phyloP scores from a whole-genome alignment of 2,113 vertebrate genomes.

The Sminthopsis crassicaudata region DNA sequence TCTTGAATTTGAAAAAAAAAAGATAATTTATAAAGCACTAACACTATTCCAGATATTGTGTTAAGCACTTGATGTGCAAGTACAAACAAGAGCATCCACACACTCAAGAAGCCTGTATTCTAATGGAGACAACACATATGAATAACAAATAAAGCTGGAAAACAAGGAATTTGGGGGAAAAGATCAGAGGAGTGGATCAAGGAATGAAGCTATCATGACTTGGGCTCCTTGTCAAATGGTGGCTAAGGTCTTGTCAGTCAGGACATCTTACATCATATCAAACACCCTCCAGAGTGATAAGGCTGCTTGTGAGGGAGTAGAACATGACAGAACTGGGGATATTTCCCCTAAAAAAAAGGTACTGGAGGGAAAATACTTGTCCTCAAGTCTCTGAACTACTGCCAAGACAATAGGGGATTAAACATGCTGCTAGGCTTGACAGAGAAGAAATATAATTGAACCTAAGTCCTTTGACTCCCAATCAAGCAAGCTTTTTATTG shows the following conservation, averaged over 20 bases:
- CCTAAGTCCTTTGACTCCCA: neutral
- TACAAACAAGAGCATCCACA: neutral
- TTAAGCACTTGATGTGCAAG: neutral
- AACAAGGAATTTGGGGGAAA: neutral
- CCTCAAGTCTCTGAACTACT: neutral
- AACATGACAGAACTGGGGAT: neutral
- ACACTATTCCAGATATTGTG: neutral
- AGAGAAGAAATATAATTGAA: neutral
- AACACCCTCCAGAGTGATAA: neutral
- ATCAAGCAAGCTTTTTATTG: neutral
- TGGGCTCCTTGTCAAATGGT: neutral
- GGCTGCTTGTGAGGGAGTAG: neutral
- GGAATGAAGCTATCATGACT: neutral
- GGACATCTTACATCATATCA: neutral
- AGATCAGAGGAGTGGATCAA: neutral
- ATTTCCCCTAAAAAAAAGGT: neutral
- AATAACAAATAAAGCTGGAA: neutral
- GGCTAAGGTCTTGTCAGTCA: neutral
- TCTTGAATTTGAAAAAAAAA: neutral
- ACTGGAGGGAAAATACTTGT: neutral
- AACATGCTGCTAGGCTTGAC: neutral
- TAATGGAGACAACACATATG: neutral
- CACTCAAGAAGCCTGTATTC: neutral
- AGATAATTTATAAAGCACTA: neutral
- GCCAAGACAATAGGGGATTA: neutral